phyloP scores from a whole-genome alignment of 2,113 vertebrate species.

The Prietella phreatophila region DNA sequence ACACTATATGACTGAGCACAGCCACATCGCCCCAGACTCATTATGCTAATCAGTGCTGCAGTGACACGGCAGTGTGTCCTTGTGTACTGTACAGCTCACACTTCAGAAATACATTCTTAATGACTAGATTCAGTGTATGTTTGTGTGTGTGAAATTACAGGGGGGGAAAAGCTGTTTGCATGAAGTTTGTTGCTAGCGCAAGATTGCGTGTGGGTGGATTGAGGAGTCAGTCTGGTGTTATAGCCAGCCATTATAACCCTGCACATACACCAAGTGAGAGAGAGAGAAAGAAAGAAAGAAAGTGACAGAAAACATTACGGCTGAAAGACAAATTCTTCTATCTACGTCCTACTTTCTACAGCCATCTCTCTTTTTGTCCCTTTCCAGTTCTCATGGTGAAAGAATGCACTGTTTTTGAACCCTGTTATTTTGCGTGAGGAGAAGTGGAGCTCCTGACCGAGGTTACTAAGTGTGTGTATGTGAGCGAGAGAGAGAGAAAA shows the following conservation, averaged over 20 bases:
- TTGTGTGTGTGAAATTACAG: conserved; percentile 13
- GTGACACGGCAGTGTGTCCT: neutral
- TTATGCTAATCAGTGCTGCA: neutral
- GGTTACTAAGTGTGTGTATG: neutral
- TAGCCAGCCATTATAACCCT: neutral
- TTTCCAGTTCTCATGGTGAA: conserved; percentile 59
- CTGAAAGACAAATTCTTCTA: neutral
- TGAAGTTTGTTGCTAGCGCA: neutral
- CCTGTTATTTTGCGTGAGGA: conserved; percentile 25
- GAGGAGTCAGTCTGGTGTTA: conserved; percentile 27
- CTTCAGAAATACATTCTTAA: neutral
- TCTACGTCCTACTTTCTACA: neutral
- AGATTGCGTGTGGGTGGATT: conserved; percentile 3
- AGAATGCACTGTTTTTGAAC: conserved; percentile 30
- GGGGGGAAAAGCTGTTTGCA: neutral
- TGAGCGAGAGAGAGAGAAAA: too few species aligned
- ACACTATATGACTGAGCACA: neutral
- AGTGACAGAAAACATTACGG: neutral
- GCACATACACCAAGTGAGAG: neutral
- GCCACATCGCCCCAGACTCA: neutral
- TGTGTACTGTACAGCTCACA: neutral
- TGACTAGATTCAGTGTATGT: neutral
- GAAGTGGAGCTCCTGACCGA: conserved; percentile 11
- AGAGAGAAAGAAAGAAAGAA: neutral
- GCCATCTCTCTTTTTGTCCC: conserved; percentile 22